Conservation (phyloP, 2,797 vertebrate genomes). For the Phataginus tetradactyla region DNA sequence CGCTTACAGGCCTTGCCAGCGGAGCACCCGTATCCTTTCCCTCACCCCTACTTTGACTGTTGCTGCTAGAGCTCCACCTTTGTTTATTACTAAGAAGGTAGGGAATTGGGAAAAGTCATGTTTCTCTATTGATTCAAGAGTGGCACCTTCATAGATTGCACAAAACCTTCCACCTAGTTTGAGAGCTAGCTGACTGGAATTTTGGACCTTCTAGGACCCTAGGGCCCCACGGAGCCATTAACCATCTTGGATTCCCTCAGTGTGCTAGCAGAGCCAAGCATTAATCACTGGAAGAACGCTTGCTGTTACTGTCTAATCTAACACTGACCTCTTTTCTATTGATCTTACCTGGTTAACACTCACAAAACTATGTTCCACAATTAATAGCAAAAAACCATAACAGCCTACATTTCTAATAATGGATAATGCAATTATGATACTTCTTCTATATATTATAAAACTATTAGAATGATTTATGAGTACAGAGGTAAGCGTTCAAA, state of each 20-base stretch:
- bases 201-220: neutral
- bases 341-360: neutral
- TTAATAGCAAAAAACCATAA: neutral
- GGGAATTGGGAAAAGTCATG: neutral
- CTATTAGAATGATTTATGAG: neutral
- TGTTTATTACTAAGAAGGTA: neutral
- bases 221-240: neutral
- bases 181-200: neutral
- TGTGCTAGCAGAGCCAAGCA: neutral
- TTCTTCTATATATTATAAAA: neutral
- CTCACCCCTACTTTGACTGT: neutral
- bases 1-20: rapidly evolving
- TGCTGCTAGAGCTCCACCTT: neutral
- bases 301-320: neutral
- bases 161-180: neutral
- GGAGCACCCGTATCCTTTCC: no score
- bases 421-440: neutral
- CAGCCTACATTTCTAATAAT: neutral
- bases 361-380: neutral
- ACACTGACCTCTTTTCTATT: neutral
- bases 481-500: neutral
- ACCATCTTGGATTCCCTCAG: neutral
- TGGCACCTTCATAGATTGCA: neutral
- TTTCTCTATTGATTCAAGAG: neutral
- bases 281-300: neutral